Evolutionary conservation across 2,888 invertebrate genomes (phyloP), one percentile per base, ranked within the genome.

Genomic region (Notodonta ziczac): DNA sequence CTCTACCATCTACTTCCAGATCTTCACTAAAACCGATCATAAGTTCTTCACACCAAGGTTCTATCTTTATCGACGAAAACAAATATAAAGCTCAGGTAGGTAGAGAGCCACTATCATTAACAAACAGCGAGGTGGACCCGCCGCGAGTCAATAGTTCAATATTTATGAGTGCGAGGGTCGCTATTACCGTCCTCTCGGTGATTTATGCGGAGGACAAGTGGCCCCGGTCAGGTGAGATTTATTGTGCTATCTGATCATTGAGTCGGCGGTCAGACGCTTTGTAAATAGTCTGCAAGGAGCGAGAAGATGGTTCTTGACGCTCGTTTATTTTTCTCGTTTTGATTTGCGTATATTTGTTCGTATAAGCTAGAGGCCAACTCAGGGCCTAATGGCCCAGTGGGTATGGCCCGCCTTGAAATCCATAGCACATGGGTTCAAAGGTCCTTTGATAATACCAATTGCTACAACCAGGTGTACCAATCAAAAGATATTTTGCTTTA

Each of bases 71-170:
- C 50, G 5, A 16, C 5, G 7, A 51, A 24, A 9, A 32, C 24
- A 51, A 32, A 24, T 9, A 12, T 12, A 5, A 8, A 51, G 4
- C 51, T 12, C 16, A 52, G 52, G 52, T 52, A 52, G 5, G 8
- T 5, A 42, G 24, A 5, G 16, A 24, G 13, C 55, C 40, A 40
- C 39, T 55, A 55, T 55, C 56, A 56, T 56, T 56, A 56, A 24
- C 51, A 32, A 48, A 35, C 48, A 14, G 50, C 48, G n/a, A 10
- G 24, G 12, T 57, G 35, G 52, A 50, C 40, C 13, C 12, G 14
- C 51, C 40, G n/a, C 50, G 50, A 52, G 57, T 61, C 61, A 61
- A 61, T 61, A 61, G 61, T 61, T 61, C 61, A 61, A 61, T 61
- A 61, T 61, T 61, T 61, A 61, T 57, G 61, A 61, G 61, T 32